Conservation (phyloP, 2,888 invertebrate species). For the Drosophila falleni region DNA sequence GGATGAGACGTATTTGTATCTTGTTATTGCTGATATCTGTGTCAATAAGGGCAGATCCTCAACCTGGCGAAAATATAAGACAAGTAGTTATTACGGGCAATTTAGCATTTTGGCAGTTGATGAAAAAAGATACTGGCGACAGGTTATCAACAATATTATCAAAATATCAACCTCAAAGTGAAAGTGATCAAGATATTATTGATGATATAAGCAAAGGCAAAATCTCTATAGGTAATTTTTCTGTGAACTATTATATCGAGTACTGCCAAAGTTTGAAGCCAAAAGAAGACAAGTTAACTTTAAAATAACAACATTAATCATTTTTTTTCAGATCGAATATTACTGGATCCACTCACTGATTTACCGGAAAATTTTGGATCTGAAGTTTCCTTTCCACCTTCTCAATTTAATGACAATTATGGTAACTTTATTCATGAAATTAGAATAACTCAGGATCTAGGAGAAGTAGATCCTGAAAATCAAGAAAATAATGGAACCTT, state of each 20-base stretch:
- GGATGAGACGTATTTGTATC: constrained; percentile 8
- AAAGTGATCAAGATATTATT: too few species aligned
- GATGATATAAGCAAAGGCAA: background rate
- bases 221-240: background rate
- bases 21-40: background rate
- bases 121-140: background rate
- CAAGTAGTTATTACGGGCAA: constrained; percentile 1
- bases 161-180: background rate
- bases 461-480: background rate
- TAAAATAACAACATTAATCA: too few species aligned
- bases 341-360: too few species aligned
- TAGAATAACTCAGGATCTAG: background rate
- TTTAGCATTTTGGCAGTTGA: background rate
- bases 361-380: too few species aligned
- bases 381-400: too few species aligned
- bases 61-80: background rate
- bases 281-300: too few species aligned
- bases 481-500: background rate
- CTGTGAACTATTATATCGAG: background rate
- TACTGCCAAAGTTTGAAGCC: background rate
- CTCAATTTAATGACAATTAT: background rate
- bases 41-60: background rate
- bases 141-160: background rate
- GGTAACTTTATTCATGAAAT: background rate
- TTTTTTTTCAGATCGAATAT: too few species aligned